Percentiles rank a stretch among this genome's conserved stretches.
Conservation (phyloP, 2,888 invertebrate genomes). For the Plusia festucae region DNA sequence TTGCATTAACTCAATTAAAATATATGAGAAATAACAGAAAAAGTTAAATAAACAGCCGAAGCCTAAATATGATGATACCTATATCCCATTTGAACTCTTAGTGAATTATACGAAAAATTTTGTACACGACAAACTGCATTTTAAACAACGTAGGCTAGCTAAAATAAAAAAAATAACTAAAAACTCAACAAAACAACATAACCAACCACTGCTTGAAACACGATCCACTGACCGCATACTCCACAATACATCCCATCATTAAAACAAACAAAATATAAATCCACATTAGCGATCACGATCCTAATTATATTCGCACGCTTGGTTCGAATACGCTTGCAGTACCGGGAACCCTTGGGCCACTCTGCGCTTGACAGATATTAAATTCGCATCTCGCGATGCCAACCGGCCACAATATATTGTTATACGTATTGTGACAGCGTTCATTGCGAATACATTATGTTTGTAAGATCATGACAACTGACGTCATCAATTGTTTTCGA, state of each 20-base stretch:
- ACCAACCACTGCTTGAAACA: background rate
- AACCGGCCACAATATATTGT: constrained; percentile 81
- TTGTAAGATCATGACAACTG: constrained; percentile 46
- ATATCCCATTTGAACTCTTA: too few species aligned
- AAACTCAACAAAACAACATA: too few species aligned
- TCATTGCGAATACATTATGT: constrained; percentile 63
- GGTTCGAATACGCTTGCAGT: constrained; percentile 59
- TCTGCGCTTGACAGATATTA: constrained; percentile 86
- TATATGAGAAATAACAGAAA: too few species aligned
- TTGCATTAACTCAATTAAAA: too few species aligned
- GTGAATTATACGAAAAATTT: too few species aligned
- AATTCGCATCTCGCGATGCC: constrained; percentile 80
- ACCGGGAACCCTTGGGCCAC: constrained; percentile 67
- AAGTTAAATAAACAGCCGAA: too few species aligned
- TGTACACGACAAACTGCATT: background rate
- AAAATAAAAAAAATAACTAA: background rate
- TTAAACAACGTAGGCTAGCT: background rate
- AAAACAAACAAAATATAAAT: constrained; percentile 24
- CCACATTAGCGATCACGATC: constrained; percentile 20
- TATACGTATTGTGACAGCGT: constrained; percentile 57
- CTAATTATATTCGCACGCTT: constrained; percentile 46
- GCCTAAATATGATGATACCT: too few species aligned
- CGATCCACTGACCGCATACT: constrained; percentile 3
- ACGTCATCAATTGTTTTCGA: constrained; percentile 29
- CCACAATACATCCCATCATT: constrained; percentile 12